Percentiles rank a stretch among this genome's conserved stretches.
Conservation (phyloP, 2,113 vertebrate species). For the Callipepla californica region DNA sequence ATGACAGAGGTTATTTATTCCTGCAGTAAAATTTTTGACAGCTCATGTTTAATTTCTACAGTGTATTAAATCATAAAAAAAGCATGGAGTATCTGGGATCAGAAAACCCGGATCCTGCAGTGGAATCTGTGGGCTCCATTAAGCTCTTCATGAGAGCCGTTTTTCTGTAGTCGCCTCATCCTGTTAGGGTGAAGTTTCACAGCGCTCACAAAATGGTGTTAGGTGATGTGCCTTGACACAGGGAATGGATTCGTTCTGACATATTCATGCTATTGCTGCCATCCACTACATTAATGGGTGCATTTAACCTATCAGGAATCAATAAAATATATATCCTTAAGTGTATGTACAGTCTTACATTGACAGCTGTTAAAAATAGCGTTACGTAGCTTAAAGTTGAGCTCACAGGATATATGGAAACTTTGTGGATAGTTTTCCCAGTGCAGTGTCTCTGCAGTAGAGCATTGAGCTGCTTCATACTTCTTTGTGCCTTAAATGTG, state of each 20-base stretch:
- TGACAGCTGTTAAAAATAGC: constrained; percentile 24
- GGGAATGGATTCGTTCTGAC: neutral
- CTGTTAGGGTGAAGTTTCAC: neutral
- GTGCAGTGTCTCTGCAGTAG: neutral
- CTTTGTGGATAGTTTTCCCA: neutral
- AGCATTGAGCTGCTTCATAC: neutral
- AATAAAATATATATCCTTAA: neutral
- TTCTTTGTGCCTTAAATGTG: neutral
- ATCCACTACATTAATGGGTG: neutral
- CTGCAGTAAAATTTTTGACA: constrained; percentile 23
- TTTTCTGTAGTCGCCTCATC: neutral
- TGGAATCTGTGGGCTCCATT: neutral
- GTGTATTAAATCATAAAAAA: constrained; percentile 26
- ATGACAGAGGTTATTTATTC: constrained; percentile 8
- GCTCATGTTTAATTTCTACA: constrained; percentile 17
- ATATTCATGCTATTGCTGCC: neutral
- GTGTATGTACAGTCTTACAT: neutral
- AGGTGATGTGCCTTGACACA: neutral
- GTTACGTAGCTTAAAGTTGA: neutral
- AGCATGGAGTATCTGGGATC: neutral
- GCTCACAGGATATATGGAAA: neutral
- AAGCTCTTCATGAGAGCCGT: neutral
- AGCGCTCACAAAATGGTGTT: neutral
- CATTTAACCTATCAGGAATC: neutral
- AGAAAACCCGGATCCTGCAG: neutral